phyloP scores from a whole-genome alignment of 2,888 invertebrate genomes.

The Archips xylosteana region DNA sequence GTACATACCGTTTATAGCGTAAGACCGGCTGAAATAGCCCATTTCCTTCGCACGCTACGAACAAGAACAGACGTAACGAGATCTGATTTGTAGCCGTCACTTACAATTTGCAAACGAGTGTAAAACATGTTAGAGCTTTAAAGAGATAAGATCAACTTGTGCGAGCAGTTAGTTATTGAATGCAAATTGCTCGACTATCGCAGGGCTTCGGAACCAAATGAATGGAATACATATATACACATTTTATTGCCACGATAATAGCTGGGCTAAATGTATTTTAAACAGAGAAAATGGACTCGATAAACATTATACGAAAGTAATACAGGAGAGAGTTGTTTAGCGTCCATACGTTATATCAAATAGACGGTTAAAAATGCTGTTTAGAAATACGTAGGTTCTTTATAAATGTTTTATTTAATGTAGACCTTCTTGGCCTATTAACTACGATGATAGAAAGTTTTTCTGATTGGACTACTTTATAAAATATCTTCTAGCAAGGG shows the following conservation, averaged over 20 bases:
- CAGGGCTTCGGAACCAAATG: constrained; percentile 57
- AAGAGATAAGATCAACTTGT: constrained; percentile 73
- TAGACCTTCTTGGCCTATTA: constrained; percentile 1
- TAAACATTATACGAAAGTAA: constrained; percentile 20
- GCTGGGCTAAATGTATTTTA: constrained; percentile 41
- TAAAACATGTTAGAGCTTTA: constrained; percentile 70
- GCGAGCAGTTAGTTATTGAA: constrained; percentile 69
- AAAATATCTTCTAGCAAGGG: neutral
- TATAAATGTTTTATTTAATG: neutral
- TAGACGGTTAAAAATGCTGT: neutral
- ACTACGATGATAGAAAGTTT: neutral
- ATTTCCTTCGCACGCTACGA: constrained; percentile 52
- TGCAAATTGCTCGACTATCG: constrained; percentile 71
- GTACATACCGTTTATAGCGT: constrained; percentile 51
- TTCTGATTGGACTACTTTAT: constrained; percentile 9
- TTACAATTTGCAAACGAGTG: constrained; percentile 80
- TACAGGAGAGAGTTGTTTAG: constrained; percentile 23
- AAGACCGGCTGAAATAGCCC: constrained; percentile 53
- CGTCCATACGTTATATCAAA: constrained; percentile 1
- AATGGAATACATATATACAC: constrained; percentile 70
- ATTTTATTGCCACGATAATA: constrained; percentile 71
- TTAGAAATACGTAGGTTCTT: neutral
- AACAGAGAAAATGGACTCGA: constrained; percentile 25
- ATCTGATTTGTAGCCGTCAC: constrained; percentile 73
- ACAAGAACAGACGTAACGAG: constrained; percentile 56